Evolutionary conservation across 1,140 invertebrate genomes (phyloP), one percentile per base, ranked within the genome.

Genomic region (Brachionus angularis): DNA sequence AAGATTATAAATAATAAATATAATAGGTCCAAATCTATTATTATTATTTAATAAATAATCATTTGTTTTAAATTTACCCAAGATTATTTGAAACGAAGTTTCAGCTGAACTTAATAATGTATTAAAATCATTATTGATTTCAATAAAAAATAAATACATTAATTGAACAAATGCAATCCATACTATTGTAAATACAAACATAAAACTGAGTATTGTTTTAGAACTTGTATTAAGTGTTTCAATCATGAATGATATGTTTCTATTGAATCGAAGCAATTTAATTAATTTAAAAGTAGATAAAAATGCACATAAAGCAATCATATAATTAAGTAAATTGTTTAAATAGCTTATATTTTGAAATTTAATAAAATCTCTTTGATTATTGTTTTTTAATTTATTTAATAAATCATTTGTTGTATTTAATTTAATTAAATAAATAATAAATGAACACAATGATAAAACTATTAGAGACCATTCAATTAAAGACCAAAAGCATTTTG

Each of bases 221-320:
- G 75, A 72, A 3, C 77, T 75, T 34, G 77, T 74, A 25, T 74
- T 69, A 23, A 83, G 75, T 2, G 80, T 83, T 0, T 76, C 72
- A 2, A 78, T 77, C 70, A 84, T 74, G 61, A 83, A 72, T 7
- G 78, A 79, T 69, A 85, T 84, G 52, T 80, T 75, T 55, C 81
- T 81, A 76, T 85, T 85, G 76, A 85, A 85, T 36, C 83, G 74
- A 5, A 85, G 75, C 1, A 85, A 76, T 70, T 82, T 80, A 31
- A 84, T 75, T 74, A 85, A 84, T 74, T 85, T 84, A 5, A 85
- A 73, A 16, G 79, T 83, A 4, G 78, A 78, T 29, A 85, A 77
- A 75, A 85, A 85, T 8, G 85, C 79, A 10, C 84, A 73, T 64
- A 82, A 80, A 14, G 80, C 83, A 23, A 84, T 77, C 23, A 84